phyloP scores from a whole-genome alignment of 37 sponge, comb jelly and placozoan genomes.

The Bolinopsis microptera region DNA sequence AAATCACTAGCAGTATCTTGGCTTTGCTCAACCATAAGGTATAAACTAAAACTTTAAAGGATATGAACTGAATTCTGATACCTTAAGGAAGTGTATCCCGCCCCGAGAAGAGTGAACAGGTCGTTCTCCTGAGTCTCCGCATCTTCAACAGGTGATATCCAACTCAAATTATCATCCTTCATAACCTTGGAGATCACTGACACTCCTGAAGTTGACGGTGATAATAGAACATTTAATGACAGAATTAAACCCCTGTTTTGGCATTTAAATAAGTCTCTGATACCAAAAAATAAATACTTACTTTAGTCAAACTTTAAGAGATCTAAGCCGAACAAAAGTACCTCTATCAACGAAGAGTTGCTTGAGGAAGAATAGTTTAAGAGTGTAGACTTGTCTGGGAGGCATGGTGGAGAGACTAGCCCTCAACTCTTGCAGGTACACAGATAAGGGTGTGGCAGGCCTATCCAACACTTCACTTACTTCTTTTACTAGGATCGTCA shows the following conservation, averaged over 20 bases:
- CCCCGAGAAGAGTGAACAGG: not conserved
- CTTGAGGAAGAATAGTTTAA: constrained; percentile 14
- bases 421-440: not conserved
- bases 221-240: too few relatives aligned
- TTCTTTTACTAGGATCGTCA: not conserved
- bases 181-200: not conserved
- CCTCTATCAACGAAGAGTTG: constrained; percentile 13
- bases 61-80: too few relatives aligned
- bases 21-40: too few relatives aligned
- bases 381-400: not conserved
- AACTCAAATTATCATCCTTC: not conserved
- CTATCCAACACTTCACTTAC: not conserved
- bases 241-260: too few relatives aligned
- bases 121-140: not conserved
- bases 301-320: too few relatives aligned
- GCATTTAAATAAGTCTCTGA: too few relatives aligned
- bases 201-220: too few relatives aligned
- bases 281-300: too few relatives aligned
- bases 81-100: not conserved
- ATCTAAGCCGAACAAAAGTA: too few relatives aligned
- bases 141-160: not conserved
- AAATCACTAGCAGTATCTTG: too few relatives aligned
- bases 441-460: not conserved
- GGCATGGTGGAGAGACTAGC: not conserved
- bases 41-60: too few relatives aligned